Percentiles rank a stretch among this genome's conserved stretches.
phyloP scores from a whole-genome alignment of 2,888 invertebrate species.

The Agrotis ipsilon region DNA sequence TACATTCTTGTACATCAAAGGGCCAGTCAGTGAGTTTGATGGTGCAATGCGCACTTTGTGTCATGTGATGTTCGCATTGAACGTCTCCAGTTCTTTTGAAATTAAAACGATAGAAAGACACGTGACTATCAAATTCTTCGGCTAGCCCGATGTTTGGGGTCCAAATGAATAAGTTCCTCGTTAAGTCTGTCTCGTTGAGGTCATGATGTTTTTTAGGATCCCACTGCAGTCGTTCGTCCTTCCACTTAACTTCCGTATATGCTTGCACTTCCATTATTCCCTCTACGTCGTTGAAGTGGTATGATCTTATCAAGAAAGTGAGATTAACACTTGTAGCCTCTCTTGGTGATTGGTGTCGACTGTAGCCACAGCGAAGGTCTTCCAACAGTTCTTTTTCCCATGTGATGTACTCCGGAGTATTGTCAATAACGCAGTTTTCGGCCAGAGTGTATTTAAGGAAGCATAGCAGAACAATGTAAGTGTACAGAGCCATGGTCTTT shows the following conservation, averaged over 20 bases:
- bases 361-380: slow-evolving; percentile 35
- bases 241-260: slow-evolving; percentile 61
- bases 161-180: slow-evolving; percentile 57
- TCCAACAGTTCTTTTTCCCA: slow-evolving; percentile 60
- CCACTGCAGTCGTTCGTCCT: slow-evolving; percentile 70
- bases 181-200: slow-evolving; percentile 38
- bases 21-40: slow-evolving; percentile 72
- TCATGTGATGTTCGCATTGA: slow-evolving; percentile 36
- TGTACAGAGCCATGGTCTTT: slow-evolving; percentile 39
- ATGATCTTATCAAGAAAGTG: slow-evolving; percentile 62
- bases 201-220: slow-evolving; percentile 66
- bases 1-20: slow-evolving; percentile 71
- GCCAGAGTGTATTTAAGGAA: slow-evolving; percentile 9
- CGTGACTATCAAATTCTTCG: background rate
- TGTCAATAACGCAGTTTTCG: slow-evolving; percentile 25
- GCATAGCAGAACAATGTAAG: slow-evolving; percentile 29
- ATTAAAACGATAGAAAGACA: slow-evolving; percentile 37
- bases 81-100: slow-evolving; percentile 62
- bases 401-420: slow-evolving; percentile 37
- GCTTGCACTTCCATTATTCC: slow-evolving; percentile 63
- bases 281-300: slow-evolving; percentile 64
- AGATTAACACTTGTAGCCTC: slow-evolving; percentile 48
- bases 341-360: slow-evolving; percentile 2
- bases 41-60: slow-evolving; percentile 55
- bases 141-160: slow-evolving; percentile 60